Conservation (phyloP, 2,113 vertebrate species). For the Takifugu bimaculatus region DNA sequence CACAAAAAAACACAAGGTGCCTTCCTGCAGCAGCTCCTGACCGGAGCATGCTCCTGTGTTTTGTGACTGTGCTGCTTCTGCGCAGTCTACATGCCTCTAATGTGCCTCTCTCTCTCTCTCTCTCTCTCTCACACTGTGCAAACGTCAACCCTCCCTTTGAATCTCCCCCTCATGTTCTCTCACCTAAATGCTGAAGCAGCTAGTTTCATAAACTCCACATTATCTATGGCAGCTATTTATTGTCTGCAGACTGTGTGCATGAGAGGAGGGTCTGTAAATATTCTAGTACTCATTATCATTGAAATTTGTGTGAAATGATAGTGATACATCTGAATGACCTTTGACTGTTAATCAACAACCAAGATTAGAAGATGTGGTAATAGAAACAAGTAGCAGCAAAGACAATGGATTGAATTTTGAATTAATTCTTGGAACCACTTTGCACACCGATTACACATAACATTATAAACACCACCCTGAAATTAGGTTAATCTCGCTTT, state of each 20-base stretch:
- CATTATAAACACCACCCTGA: too few species aligned
- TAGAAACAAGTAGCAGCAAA: neutral
- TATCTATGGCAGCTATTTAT: conserved; percentile 37
- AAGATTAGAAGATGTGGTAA: neutral
- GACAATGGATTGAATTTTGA: neutral
- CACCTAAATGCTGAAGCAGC: conserved; percentile 70
- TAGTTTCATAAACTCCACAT: conserved; percentile 44
- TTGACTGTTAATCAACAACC: too few species aligned
- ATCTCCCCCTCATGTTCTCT: conserved; percentile 27
- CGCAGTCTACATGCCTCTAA: conserved; percentile 49
- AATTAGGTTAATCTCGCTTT: too few species aligned
- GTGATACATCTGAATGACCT: too few species aligned
- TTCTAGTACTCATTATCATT: too few species aligned
- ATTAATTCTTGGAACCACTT: neutral
- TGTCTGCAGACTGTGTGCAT: conserved; percentile 57
- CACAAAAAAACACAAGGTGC: neutral
- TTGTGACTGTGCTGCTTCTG: conserved; percentile 32
- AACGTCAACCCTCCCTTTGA: conserved; percentile 39
- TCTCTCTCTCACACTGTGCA: conserved; percentile 13
- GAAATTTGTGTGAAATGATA: too few species aligned
- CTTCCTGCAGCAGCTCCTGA: conserved; percentile 23
- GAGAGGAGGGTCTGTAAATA: conserved; percentile 4
- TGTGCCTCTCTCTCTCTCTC: conserved; percentile 36
- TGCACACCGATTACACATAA: too few species aligned
- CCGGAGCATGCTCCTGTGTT: conserved; percentile 10